A percentile compares a stretch with the other conserved stretches of the same genome.
Evolutionary conservation across 2,113 vertebrate genomes (phyloP).

Genomic region (Trinectes maculatus): DNA sequence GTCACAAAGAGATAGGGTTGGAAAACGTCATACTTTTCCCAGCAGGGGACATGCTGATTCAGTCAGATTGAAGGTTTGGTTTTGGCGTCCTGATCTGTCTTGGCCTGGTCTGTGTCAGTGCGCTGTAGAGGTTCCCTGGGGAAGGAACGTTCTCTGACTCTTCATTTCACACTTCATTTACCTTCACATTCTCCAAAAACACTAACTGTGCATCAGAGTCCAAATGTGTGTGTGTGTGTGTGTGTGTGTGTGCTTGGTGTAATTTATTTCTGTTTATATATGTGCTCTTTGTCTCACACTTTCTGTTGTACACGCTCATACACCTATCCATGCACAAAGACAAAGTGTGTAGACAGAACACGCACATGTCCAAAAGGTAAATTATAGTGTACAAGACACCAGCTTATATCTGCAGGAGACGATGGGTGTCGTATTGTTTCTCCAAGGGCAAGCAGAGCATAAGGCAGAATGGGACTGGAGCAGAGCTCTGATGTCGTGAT

Average conservation of each 20-base stretch:
- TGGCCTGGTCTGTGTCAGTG: conserved; percentile 62
- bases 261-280: conserved; percentile 20
- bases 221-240: conserved; percentile 22
- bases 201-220: conserved; percentile 54
- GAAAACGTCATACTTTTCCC: background rate
- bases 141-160: conserved; percentile 73
- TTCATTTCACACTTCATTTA: conserved; percentile 81
- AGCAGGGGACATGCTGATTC: conserved; percentile 40
- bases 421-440: conserved; percentile 52
- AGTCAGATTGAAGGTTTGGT: conserved; percentile 29
- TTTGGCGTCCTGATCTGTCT: conserved; percentile 62
- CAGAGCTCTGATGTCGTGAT: conserved; percentile 29
- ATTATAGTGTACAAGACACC: conserved; percentile 35
- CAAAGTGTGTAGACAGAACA: background rate
- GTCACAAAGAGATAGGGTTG: background rate
- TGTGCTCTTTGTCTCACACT: conserved; percentile 22
- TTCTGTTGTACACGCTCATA: conserved; percentile 4
- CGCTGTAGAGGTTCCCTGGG: conserved; percentile 59
- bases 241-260: conserved; percentile 3
- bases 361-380: conserved; percentile 36
- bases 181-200: conserved; percentile 71
- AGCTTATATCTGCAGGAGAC: conserved; percentile 34
- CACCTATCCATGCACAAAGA: conserved; percentile 2
- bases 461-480: conserved; percentile 31
- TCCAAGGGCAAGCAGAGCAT: conserved; percentile 55